Base-by-base conservation (phyloP, 2,113 vertebrate genomes). In the Leuciscus idus region DNA sequence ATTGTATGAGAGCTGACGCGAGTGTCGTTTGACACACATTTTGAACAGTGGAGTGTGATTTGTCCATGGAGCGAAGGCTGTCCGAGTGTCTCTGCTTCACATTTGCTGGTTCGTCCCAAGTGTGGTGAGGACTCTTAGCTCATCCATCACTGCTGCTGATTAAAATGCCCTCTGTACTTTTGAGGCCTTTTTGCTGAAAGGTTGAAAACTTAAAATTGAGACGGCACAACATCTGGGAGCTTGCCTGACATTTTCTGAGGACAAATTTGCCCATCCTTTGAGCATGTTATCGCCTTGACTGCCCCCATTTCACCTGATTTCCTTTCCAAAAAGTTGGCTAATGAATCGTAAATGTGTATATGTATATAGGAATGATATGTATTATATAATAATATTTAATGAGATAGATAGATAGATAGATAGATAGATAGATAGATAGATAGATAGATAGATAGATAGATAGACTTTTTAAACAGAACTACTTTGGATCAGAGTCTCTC, bases 91-190 rank as follows among this genome's bases (percentile, higher is more conserved):
- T 94, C 91, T 92, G 80, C 85, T 91, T 91, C 89, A 70, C 87
- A 86, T 88, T 70, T 66, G 1, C 83, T 70, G 89, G 91, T 75
- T 91, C 82, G 88, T 94, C 90, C 91, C 90, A 90, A 92, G 90
- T 87, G 89, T 92, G 90, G 90, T 91, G 86, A 76, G 91, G 82
- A 87, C 89, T 84, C 80, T 62, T 89, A 88, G 90, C 91, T 94
- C 94, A 95, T 96, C 95, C 93, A 96, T 97, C 96, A 96, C 92
- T 89, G 90, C 93, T 93, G 91, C 91, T 94, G 94, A 94, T 94
- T 91, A 94, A 95, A 93, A 89, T 91, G 89, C 89, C 90, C 89
- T 86, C 89, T 90, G 91, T 43, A 73, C 81, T 73, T 83, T 83
- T 39, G 68, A 83, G 81, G 11, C 68, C 92, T 93, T 93, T 87